Conservation (phyloP, 2,888 invertebrate species). For the Cheilosia soror region DNA sequence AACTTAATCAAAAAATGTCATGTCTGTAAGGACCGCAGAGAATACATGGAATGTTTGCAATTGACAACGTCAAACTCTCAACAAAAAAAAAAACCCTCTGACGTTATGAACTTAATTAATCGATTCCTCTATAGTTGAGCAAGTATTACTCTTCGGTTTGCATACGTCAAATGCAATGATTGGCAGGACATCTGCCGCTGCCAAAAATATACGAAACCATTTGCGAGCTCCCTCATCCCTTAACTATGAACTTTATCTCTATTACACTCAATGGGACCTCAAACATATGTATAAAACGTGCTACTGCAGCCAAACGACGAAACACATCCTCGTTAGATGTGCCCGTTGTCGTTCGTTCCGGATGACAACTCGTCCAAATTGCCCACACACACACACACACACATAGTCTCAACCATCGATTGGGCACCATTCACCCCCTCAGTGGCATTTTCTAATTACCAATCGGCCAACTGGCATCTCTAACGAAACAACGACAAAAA, state of each 20-base stretch:
- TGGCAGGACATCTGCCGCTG: constrained; percentile 83
- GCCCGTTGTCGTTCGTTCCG: constrained; percentile 66
- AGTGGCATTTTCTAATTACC: constrained; percentile 68
- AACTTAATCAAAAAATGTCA: constrained; percentile 15
- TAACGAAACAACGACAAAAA: constrained; percentile 43
- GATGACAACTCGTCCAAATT: constrained; percentile 71
- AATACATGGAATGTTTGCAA: neutral
- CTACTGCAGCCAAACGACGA: constrained; percentile 20
- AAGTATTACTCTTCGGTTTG: neutral
- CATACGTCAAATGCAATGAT: constrained; percentile 80
- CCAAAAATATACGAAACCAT: constrained; percentile 63
- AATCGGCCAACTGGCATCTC: constrained; percentile 75
- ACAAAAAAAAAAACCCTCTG: neutral
- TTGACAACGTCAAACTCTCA: constrained; percentile 13
- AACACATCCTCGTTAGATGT: constrained; percentile 65
- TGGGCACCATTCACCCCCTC: constrained; percentile 49
- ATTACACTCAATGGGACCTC: constrained; percentile 17
- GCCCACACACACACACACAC: constrained; percentile 37
- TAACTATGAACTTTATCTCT: constrained; percentile 46
- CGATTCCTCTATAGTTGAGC: constrained; percentile 7
- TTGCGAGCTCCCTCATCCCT: constrained; percentile 44
- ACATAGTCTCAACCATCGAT: constrained; percentile 48
- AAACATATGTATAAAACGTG: constrained; percentile 9
- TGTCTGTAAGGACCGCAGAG: neutral
- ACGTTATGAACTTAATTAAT: constrained; percentile 41